These are phyloP conservation scores for Galagoides demidoff DNA, from an alignment of 2,797 vertebrate species.

Conservation along the genomic window DNA sequence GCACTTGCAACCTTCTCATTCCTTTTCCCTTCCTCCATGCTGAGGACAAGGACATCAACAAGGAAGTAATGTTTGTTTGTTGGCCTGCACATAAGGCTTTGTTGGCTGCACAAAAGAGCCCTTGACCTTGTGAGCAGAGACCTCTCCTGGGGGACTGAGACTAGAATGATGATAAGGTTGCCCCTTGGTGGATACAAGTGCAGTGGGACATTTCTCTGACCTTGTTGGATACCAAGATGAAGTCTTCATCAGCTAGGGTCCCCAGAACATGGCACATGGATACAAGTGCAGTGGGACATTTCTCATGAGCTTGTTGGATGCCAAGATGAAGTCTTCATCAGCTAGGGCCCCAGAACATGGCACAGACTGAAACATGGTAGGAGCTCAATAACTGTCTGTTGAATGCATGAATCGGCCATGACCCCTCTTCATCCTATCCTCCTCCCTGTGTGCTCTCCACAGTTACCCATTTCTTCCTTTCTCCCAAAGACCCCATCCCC, in stretches of 20 bases:
- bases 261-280: not conserved
- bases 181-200: not conserved
- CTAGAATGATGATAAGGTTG: not conserved
- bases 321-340: not conserved
- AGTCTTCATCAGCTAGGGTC: not conserved
- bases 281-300: not conserved
- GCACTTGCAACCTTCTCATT: not conserved
- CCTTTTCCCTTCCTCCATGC: not conserved
- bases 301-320: not conserved
- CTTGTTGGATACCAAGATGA: not conserved
- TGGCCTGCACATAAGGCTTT: not conserved
- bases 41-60: not conserved
- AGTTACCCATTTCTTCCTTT: too few species aligned
- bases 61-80: not conserved
- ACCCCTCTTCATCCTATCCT: not conserved
- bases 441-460: not conserved
- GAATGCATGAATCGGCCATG: not conserved
- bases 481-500: too few species aligned
- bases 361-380: not conserved
- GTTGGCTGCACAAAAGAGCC: not conserved
- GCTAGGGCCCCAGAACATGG: not conserved
- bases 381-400: not conserved
- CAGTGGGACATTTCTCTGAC: not conserved
- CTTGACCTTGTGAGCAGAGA: not conserved
- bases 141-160: not conserved